Percentiles rank a stretch among this genome's conserved stretches.
Conservation (phyloP, 30 jellyfish, hydroid and myxozoan genomes). For the Pseudorhiza aurosa region DNA sequence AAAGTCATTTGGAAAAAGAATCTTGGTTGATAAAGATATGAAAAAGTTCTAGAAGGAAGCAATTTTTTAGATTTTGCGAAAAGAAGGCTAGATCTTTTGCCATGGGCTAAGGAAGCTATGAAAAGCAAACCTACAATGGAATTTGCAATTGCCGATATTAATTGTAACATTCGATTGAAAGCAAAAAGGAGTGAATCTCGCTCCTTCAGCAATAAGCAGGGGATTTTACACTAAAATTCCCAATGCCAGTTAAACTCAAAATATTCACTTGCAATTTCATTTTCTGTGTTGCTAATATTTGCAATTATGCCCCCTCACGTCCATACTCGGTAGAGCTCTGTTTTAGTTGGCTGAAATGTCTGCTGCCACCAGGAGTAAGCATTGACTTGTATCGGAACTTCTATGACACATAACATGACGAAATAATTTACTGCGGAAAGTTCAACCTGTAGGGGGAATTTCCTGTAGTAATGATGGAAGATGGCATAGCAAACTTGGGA, state of each 20-base stretch:
- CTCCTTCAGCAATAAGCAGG: constrained; percentile 2
- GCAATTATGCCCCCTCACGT: too few species aligned
- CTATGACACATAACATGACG: too few species aligned
- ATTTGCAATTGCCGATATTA: constrained; percentile 11
- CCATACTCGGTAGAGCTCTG: too few species aligned
- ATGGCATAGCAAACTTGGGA: background rate
- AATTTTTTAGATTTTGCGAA: background rate
- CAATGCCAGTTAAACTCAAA: background rate
- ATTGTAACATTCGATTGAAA: background rate
- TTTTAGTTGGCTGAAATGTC: too few species aligned
- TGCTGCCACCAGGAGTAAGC: too few species aligned
- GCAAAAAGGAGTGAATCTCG: background rate
- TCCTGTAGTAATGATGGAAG: background rate
- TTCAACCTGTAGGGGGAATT: constrained; percentile 24
- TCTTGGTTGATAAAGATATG: background rate
- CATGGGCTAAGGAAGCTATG: background rate
- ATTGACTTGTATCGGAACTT: too few species aligned
- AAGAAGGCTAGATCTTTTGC: background rate
- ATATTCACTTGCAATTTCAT: background rate
- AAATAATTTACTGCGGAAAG: too few species aligned
- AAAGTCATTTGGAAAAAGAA: constrained; percentile 5
- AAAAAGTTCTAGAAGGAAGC: background rate
- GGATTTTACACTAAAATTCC: background rate
- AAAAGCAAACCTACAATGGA: background rate
- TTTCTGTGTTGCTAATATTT: constrained; percentile 2